Evolutionary conservation across 2,113 vertebrate species (phyloP).

Genomic region (Hypocryptadius cinnamomeus): DNA sequence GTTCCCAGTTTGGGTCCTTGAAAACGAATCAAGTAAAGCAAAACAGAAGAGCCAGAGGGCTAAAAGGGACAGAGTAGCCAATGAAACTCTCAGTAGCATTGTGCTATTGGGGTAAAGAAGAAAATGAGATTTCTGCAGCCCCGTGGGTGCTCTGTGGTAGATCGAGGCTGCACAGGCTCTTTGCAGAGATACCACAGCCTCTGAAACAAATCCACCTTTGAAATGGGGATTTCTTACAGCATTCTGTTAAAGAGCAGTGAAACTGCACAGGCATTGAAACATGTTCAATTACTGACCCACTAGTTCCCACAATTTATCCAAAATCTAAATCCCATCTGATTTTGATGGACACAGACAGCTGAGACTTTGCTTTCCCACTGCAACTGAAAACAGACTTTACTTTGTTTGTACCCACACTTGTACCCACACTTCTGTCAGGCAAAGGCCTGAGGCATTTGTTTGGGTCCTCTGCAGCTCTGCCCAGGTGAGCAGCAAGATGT

Average conservation of each 20-base stretch:
- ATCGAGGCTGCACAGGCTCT: not conserved
- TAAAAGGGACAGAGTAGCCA: not conserved
- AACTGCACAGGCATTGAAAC: not conserved
- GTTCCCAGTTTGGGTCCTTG: not conserved
- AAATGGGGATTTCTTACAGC: not conserved
- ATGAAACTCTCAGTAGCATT: not conserved
- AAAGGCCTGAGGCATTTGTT: not conserved
- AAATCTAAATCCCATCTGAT: not conserved
- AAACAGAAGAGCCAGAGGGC: not conserved
- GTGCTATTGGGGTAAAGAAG: not conserved
- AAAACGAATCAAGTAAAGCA: not conserved
- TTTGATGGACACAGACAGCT: not conserved
- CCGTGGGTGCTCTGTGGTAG: not conserved
- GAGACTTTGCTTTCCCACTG: not conserved
- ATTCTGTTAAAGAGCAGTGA: not conserved
- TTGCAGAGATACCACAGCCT: not conserved
- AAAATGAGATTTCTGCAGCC: not conserved
- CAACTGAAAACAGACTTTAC: not conserved
- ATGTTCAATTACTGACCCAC: not conserved
- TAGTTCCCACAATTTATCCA: not conserved
- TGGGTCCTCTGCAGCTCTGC: not conserved
- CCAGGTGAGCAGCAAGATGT: not conserved
- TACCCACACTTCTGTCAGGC: not conserved
- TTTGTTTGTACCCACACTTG: not conserved
- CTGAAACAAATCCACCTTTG: not conserved